A percentile compares a stretch with the other conserved stretches of the same genome.
Evolutionary conservation across 2,797 vertebrate genomes (phyloP).

Genomic region (Anguilla pacifica): DNA sequence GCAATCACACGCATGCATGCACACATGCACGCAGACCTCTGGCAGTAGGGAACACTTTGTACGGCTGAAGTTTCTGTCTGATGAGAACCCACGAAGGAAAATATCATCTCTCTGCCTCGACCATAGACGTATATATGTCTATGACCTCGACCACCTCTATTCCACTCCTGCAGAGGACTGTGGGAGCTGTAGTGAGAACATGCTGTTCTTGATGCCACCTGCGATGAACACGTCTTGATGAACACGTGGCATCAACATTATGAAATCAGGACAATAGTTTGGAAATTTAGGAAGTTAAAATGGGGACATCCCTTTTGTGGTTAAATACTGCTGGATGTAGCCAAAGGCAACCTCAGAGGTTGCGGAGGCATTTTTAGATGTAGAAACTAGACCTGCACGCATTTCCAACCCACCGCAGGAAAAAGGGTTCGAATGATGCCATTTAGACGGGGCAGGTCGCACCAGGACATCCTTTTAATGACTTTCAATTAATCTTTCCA

Average conservation of each 20-base stretch:
- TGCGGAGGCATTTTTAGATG: neutral
- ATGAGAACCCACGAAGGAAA: neutral
- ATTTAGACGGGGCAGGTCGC: neutral
- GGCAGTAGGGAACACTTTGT: neutral
- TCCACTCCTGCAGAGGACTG: neutral
- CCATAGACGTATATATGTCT: too few species aligned
- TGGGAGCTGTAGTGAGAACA: neutral
- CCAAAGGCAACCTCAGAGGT: neutral
- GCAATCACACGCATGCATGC: neutral
- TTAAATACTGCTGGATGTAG: neutral
- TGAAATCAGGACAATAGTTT: neutral
- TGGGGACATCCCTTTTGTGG: neutral
- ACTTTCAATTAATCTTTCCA: constrained; percentile 12
- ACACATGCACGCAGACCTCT: neutral
- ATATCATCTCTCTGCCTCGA: neutral
- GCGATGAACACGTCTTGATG: too few species aligned
- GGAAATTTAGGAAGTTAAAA: neutral
- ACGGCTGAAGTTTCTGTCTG: neutral
- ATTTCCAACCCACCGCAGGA: neutral
- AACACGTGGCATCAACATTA: neutral
- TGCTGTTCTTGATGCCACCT: too few species aligned
- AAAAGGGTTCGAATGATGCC: neutral
- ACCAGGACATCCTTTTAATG: neutral
- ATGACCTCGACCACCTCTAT: too few species aligned
- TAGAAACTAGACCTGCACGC: neutral